Base-by-base conservation (phyloP, 2,113 vertebrate species). In the Melanerpes formicivorus region DNA sequence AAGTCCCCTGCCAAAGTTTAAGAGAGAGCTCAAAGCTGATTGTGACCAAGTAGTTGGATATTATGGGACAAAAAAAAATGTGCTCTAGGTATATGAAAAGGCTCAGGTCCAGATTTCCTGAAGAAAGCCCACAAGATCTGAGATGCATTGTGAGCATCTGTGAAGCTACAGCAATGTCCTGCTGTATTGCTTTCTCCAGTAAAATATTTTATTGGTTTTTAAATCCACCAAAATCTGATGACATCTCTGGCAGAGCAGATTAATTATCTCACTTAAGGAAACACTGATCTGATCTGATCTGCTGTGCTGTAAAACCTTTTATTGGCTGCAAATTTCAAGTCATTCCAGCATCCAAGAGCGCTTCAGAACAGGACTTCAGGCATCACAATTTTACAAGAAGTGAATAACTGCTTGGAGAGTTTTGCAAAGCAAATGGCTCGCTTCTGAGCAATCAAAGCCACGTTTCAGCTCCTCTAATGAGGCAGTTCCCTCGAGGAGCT, bases 351-450 rank as follows among this genome's bases (percentile, higher is more conserved):
- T 34, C 62, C 18, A 54, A 65, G 44, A 17, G 65, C 85, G 73
- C 65, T 82, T 75, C 40, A 87, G 72, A 74, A 85, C 67, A 90
- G 75, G 29, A 91, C 80, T 93, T 62, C 14, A 86, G 87, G 87
- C 91, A 66, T 74, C 93, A 79, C 27, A 72, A 84, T 91, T 91
- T 94, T 94, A 94, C 84, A 91, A 88, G 80, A 86, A 86, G 79
- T 69, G 80, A 93, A 26, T 84, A 96, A 93, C 76, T 84, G 65
- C 91, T 80, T 65, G 55, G 76, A 91, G 90, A 90, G 26, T 78
- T 93, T 86, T 84, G 76, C 55, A 93, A 87, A 93, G 81, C 77
- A 79, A 94, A 86, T 62, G 74, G 26, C 63, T 95, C 75, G 15
- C 37, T 91, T 90, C 79, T 90, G 74, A 95, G 85, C 90, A 84